Base-by-base conservation (phyloP, 1,140 invertebrate species). In the Lucilia sericata region DNA sequence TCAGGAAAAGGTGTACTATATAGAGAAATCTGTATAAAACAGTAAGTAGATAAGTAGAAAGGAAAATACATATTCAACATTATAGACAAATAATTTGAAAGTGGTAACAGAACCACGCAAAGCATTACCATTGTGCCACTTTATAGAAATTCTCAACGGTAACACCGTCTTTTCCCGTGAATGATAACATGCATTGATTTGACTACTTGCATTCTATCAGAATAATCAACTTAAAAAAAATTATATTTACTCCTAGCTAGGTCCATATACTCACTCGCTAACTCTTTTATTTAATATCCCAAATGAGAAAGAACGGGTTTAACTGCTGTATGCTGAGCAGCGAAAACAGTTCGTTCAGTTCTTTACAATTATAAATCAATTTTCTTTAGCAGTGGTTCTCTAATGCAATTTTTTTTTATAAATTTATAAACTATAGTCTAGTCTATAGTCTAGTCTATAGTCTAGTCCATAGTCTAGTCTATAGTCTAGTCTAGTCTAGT, bases 51-150 rank as follows among this genome's bases (percentile, higher is more conserved):
- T 5, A 74, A 34, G 4, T 13, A 74, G 8, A 74, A 74, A 30
- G 10, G 25, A 78, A n/a, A 36, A 36, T n/a, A 1, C 25, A 30
- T 30, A n/a, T 76, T 42, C 13, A 42, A 76, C 74, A 34, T 14
- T n/a, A 25, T 25, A 49, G 76, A 51, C 42, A 19, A n/a, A n/a
- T 42, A 76, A 76, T 76, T 76, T 76, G 34, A 76, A 76, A 51
- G n/a, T 80, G 51, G 76, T 51, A 19, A 13, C 51, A 80, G 4
- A 47, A 12, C 49, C 34, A 36, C 34, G 17, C 36, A 10, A 42
- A 76, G 30, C 17, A 76, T 30, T 36, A 60, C 3, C n/a, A n/a
- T 60, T 60, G 55, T 60, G 51, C 10, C 7, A 42, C 5, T 42
- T 42, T 42, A 0, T 2, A 42, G 10, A 42, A 42, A 42, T 42